Conservation (phyloP, 2,888 invertebrate genomes). For the Eupithecia exiguata region DNA sequence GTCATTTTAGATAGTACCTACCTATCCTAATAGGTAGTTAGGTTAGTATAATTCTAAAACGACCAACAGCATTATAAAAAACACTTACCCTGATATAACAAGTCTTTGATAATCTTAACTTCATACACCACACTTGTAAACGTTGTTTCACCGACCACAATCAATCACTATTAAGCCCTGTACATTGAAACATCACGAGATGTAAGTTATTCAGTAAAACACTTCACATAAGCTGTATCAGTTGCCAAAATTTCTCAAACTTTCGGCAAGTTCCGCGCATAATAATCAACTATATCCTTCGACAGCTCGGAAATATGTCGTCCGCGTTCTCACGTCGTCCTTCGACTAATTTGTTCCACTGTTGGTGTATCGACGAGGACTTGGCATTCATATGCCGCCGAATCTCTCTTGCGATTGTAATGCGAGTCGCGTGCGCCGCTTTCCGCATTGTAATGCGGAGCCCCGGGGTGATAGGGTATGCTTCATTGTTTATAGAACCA, state of each 20-base stretch:
- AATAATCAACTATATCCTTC: constrained; percentile 56
- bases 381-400: constrained; percentile 77
- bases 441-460: constrained; percentile 76
- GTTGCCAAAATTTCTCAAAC: constrained; percentile 78
- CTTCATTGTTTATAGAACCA: constrained; percentile 63
- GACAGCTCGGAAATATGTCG: constrained; percentile 50
- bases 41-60: neutral
- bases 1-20: neutral
- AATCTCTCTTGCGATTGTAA: constrained; percentile 80
- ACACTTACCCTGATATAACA: constrained; percentile 65
- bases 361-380: constrained; percentile 62
- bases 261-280: constrained; percentile 63
- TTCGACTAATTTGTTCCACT: constrained; percentile 62
- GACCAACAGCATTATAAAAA: neutral
- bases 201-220: constrained; percentile 57
- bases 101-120: constrained; percentile 47
- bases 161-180: constrained; percentile 66
- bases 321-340: constrained; percentile 66
- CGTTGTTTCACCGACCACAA: constrained; percentile 53
- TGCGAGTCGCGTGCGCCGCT: constrained; percentile 73
- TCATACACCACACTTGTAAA: constrained; percentile 48
- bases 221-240: constrained; percentile 48
- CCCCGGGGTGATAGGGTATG: constrained; percentile 70
- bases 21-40: too few species aligned
- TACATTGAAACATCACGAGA: constrained; percentile 65